A percentile compares a stretch with the other conserved stretches of the same genome.
These are phyloP conservation scores for Acronicta aceris DNA, from an alignment of 2,888 invertebrate species.

Conservation along the genomic window DNA sequence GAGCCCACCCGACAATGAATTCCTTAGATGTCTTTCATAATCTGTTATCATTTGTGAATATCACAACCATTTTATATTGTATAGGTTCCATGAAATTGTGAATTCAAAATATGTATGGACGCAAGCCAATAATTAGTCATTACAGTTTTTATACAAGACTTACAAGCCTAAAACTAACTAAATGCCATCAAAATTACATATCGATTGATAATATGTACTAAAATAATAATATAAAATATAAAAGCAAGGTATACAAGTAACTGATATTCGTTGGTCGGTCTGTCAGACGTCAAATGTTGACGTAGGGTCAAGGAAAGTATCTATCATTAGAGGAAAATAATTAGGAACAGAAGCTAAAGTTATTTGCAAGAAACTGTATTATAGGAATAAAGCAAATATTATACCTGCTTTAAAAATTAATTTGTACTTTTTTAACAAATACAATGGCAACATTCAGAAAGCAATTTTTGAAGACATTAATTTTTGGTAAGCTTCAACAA, in stretches of 20 bases:
- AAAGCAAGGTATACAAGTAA: slow-evolving; percentile 17
- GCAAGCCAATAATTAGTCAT: not conserved
- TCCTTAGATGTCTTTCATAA: no score
- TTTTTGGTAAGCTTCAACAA: no score
- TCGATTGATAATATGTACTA: slow-evolving; percentile 24
- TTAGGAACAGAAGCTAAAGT: not conserved
- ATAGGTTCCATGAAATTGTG: no score
- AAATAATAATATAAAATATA: slow-evolving; percentile 26
- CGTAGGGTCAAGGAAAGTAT: slow-evolving; percentile 31
- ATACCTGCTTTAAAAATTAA: no score
- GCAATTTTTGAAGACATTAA: no score
- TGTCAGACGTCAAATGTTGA: slow-evolving; percentile 22
- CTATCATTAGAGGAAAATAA: not conserved
- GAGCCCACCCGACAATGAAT: no score
- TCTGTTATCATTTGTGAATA: no score
- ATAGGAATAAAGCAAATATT: no score
- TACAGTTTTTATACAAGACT: slow-evolving; percentile 53
- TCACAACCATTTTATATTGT: no score
- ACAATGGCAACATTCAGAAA: no score
- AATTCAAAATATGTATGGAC: no score
- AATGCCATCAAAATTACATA: slow-evolving; percentile 45
- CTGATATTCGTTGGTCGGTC: slow-evolving; percentile 21
- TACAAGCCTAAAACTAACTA: slow-evolving; percentile 29
- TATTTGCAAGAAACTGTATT: not conserved
- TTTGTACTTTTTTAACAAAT: no score